phyloP scores from a whole-genome alignment of 1,140 invertebrate species.

The silkworm (Bombyx mori) region ASM3026992v2 NC_085112.1:4011001-4011500 shows the following conservation, averaged over 20 bases:
- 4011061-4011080: constrained; percentile 84
- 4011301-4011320: no score
- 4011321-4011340: no score
- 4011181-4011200: not conserved
- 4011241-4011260: not conserved
- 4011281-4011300: no score
- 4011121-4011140: constrained; percentile 85
- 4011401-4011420: no score
- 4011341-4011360: no score
- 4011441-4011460: no score
- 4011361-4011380: no score
- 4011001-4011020: constrained; percentile 81
- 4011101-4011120: constrained; percentile 89
- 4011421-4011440: no score
- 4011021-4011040: constrained; percentile 85
- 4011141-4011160: constrained; percentile 90
- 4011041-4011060: constrained; percentile 79
- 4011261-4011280: no score
- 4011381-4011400: no score
- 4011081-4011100: constrained; percentile 85
- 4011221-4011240: not conserved
- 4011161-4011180: not conserved
- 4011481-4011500: no score
- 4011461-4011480: no score
- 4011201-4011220: not conserved